Evolutionary conservation across 2,113 vertebrate genomes (phyloP).

Genomic region (Psophia crepitans): DNA sequence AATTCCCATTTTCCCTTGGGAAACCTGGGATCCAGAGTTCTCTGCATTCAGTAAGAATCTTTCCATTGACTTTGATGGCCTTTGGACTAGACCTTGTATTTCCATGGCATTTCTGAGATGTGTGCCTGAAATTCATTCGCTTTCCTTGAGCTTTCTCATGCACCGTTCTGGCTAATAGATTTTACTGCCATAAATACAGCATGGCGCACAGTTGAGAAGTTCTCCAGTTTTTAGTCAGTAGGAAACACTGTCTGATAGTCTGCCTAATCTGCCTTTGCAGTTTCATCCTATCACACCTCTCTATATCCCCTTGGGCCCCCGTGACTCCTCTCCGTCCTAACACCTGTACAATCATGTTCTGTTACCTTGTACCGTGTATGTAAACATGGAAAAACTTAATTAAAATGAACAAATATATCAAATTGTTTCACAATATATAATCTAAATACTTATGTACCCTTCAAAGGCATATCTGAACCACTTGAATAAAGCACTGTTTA

Average conservation of each 20-base stretch:
- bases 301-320: not conserved
- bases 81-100: conserved; percentile 16
- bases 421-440: not conserved
- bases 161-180: not conserved
- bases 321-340: not conserved
- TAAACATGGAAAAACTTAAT: not conserved
- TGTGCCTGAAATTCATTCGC: conserved; percentile 5
- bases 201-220: not conserved
- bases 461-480: conserved; percentile 2
- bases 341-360: not conserved
- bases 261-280: not conserved
- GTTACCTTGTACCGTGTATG: not conserved
- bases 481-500: conserved; percentile 11
- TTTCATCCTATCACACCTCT: not conserved
- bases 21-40: conserved; percentile 21
- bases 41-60: conserved; percentile 8
- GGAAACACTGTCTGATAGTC: not conserved
- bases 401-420: conserved; percentile 16
- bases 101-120: conserved; percentile 18
- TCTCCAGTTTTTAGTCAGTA: not conserved
- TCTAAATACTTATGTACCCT: not conserved
- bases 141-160: not conserved
- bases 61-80: conserved; percentile 53
- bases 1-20: not conserved
- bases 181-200: not conserved